A percentile compares a stretch with the other conserved stretches of the same genome.
Conservation (phyloP, 2,797 vertebrate genomes). For the Eupleurogrammus muticus region DNA sequence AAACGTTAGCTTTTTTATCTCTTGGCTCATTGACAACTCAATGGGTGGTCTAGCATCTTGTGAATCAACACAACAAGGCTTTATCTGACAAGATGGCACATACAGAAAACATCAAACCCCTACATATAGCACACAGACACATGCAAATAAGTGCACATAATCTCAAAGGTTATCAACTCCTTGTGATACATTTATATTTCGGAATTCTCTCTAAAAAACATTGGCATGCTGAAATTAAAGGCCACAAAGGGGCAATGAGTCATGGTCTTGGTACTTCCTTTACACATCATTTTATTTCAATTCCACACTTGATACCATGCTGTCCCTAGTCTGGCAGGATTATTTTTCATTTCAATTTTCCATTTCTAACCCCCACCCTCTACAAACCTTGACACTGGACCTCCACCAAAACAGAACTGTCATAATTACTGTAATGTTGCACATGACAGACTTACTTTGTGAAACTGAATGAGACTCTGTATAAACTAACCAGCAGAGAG, state of each 20-base stretch:
- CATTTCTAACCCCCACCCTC: not conserved
- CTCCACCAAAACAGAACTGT: not conserved
- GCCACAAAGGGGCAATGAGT: conserved; percentile 1
- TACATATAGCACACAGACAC: not conserved
- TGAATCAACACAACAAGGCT: conserved; percentile 13
- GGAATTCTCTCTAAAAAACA: not conserved
- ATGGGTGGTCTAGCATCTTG: conserved; percentile 44
- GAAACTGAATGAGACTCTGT: not conserved
- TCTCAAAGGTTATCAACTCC: conserved; percentile 12
- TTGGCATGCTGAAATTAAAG: not conserved
- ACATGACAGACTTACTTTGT: not conserved
- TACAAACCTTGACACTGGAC: not conserved
- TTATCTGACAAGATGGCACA: not conserved
- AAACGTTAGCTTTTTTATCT: conserved; percentile 22
- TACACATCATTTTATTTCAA: not conserved
- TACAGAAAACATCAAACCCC: not conserved
- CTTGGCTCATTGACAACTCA: conserved; percentile 26
- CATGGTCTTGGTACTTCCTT: not conserved
- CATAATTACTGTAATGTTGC: not conserved
- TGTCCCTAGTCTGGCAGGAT: not conserved
- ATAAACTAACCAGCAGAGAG: not conserved
- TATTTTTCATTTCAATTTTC: not conserved
- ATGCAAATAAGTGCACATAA: conserved; percentile 12
- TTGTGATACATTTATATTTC: not conserved
- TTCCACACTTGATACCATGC: not conserved